Conservation (phyloP, 2,113 vertebrate genomes). For the Eptatretus burgeri region DNA sequence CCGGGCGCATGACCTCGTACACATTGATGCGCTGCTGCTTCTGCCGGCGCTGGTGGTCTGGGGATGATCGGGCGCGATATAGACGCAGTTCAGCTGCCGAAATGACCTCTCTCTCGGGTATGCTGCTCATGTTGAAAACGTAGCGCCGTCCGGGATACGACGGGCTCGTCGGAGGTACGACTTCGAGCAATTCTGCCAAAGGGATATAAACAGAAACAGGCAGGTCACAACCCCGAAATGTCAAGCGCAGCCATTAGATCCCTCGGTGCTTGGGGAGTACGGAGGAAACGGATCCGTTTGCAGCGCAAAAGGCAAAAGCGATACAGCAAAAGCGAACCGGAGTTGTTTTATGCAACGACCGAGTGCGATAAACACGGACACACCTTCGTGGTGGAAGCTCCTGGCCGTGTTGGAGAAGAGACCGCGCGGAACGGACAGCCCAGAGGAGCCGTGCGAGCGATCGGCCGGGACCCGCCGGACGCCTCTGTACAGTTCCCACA, state of each 20-base stretch:
- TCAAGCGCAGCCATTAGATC: not conserved
- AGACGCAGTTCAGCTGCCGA: constrained; percentile 71
- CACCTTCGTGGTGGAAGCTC: constrained; percentile 96
- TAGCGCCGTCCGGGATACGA: constrained; percentile 26
- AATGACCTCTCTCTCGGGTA: constrained; percentile 66
- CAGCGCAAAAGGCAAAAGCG: not conserved
- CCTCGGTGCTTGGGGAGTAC: constrained; percentile 8
- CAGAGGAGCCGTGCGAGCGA: constrained; percentile 30
- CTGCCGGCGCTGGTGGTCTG: constrained; percentile 15
- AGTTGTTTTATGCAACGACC: no score
- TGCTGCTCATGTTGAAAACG: constrained; percentile 87
- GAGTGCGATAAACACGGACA: constrained; percentile 6
- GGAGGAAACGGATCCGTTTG: not conserved
- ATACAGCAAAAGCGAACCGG: not conserved
- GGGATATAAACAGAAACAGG: not conserved
- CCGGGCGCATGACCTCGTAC: constrained; percentile 66
- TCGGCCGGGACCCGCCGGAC: constrained; percentile 78
- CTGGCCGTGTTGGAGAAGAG: constrained; percentile 86
- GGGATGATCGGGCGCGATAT: constrained; percentile 39
- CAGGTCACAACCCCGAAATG: no score
- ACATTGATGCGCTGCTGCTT: constrained; percentile 74
- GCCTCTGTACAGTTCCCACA: constrained; percentile 83
- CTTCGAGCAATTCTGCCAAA: constrained; percentile 56
- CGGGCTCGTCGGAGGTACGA: no score
- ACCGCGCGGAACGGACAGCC: constrained; percentile 24